Base-by-base conservation (phyloP, 2,113 vertebrate species). In the Notothenia coriiceps region DNA sequence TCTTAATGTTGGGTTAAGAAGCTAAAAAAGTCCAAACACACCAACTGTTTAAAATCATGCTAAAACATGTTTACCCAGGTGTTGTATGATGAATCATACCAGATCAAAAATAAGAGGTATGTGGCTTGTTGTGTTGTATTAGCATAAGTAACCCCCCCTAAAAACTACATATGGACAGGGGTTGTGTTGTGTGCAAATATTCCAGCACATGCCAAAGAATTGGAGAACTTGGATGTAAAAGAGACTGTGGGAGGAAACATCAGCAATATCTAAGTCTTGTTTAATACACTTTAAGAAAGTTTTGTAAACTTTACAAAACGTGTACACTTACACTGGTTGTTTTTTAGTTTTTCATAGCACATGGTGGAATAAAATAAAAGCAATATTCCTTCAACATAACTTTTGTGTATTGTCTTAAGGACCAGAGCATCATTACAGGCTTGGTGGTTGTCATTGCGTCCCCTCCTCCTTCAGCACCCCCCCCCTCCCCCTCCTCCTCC, bases 401-500 rank as follows among this genome's bases (percentile, higher is more conserved):
- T 56, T 64, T 64, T 75, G 57, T 65, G 43, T 52, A 46, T 56
- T 81, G 54, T 80, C 51, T 83, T 10, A 46, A 70, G 47, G 67
- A 83, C n/a, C 51, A 51, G 63, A 79, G 70, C 52, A 77, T 81
- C 72, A 70, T 78, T 68, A 66, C 40, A 73, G 70, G 67, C 70
- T 79, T 69, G 20, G 59, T 49, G 72, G 74, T 56, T 77, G 61
- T 82, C 83, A 87, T 79, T 47, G 17, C 40, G 44, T 75, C 57
- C 66, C 61, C 70, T 69, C 78, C 69, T 66, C 51, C 73, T 67
- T 75, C 79, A 64, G 52, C 72, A 25, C 25, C 25, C 25, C 25
- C 25, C 25, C 25, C 25, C 25, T 1, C 2, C 25, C 22, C 22
- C 22, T 22, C 22, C 22, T 22, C 33, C 47, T 79, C 51, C 71